Percentiles rank a stretch among this genome's conserved stretches.
Conservation (phyloP, 2,113 vertebrate genomes). For the Rhagologus leucostigma region DNA sequence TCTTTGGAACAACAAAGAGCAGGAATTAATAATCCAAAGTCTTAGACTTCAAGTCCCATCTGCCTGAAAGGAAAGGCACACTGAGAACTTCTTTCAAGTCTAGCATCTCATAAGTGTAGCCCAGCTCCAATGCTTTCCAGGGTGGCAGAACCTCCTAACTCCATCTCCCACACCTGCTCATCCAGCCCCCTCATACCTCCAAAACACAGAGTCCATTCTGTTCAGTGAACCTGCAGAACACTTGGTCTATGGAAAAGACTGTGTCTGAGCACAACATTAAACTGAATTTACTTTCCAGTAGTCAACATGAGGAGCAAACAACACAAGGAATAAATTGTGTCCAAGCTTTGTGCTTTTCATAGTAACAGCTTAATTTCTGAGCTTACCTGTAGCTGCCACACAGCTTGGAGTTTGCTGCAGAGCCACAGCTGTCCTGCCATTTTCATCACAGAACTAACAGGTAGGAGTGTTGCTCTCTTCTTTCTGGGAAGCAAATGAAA, state of each 20-base stretch:
- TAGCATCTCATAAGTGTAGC: not conserved
- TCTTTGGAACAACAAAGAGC: not conserved
- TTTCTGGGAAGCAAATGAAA: not conserved
- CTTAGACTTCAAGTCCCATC: not conserved
- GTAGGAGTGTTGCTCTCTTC: not conserved
- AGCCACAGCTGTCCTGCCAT: not conserved
- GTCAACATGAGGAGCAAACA: not conserved
- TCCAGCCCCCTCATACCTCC: not conserved
- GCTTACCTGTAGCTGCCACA: not conserved
- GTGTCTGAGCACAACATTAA: not conserved
- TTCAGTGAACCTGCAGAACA: not conserved
- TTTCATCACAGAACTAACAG: not conserved
- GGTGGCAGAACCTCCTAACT: not conserved
- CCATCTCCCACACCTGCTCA: not conserved
- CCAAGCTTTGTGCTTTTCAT: not conserved
- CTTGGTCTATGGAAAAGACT: not conserved
- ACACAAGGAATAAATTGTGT: not conserved
- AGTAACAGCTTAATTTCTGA: not conserved
- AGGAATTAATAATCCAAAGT: not conserved
- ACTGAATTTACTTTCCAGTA: not conserved
- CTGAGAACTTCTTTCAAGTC: not conserved
- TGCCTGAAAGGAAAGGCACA: not conserved
- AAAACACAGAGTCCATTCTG: not conserved
- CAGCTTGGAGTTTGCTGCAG: not conserved
- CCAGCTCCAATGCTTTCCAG: not conserved